These are phyloP conservation scores for Salticus scenicus DNA, from an alignment of 2,888 invertebrate species.

Conservation along the genomic window DNA sequence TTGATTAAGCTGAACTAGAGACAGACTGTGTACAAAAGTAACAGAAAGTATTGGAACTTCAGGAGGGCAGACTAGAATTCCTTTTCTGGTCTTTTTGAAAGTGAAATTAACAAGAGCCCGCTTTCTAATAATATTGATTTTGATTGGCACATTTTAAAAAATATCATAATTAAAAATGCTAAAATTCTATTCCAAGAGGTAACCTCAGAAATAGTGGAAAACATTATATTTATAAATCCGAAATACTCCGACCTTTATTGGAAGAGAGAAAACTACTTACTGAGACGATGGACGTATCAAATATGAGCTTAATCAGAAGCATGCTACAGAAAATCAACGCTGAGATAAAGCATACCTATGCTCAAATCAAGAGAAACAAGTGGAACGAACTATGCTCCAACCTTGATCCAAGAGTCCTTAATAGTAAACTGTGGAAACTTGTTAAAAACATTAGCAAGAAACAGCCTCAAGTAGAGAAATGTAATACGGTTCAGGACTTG, in stretches of 20 bases:
- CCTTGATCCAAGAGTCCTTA: constrained; percentile 9
- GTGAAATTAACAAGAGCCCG: constrained; percentile 4
- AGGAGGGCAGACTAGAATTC: neutral
- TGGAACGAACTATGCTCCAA: constrained; percentile 2
- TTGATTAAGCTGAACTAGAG: neutral
- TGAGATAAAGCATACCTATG: neutral
- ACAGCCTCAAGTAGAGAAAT: constrained; percentile 20
- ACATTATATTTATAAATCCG: neutral
- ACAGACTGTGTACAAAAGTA: neutral
- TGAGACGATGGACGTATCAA: neutral
- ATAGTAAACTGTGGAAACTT: constrained; percentile 16
- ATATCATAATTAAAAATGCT: neutral
- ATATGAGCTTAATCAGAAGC: neutral
- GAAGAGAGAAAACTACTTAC: neutral
- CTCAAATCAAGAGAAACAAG: constrained; percentile 6
- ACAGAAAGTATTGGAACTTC: constrained; percentile 14
- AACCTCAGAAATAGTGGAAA: neutral
- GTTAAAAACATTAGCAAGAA: constrained; percentile 16
- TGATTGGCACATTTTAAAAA: constrained; percentile 13
- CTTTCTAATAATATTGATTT: constrained; percentile 1
- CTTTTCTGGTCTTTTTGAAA: constrained; percentile 13
- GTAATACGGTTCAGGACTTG: constrained; percentile 13
- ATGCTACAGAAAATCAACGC: constrained; percentile 4
- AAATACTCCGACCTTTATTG: neutral
- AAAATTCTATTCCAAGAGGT: neutral